Evolutionary conservation across 1,140 invertebrate genomes (phyloP).

Genomic region (Drosophila busckii): DNA sequence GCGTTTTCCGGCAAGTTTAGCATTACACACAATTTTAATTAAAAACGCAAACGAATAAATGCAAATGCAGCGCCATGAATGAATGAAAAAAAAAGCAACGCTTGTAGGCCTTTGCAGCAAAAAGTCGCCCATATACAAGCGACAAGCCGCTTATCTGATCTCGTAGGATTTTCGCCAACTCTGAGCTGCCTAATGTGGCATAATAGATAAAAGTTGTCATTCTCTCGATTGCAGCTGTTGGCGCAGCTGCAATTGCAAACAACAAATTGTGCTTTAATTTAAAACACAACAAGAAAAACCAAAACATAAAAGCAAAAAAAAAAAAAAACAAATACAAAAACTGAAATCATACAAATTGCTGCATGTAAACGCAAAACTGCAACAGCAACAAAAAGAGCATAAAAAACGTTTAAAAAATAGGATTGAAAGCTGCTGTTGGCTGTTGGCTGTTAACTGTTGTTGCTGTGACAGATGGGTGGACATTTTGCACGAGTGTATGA

Average conservation of each 20-base stretch:
- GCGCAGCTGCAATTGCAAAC: no score
- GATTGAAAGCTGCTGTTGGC: conserved; percentile 43
- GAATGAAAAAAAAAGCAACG: conserved; percentile 9
- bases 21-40: conserved; percentile 69
- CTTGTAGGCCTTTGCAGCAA: no score
- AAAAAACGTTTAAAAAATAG: conserved; percentile 38
- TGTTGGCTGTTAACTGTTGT: conserved; percentile 47
- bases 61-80: conserved; percentile 48
- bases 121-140: no score
- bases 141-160: no score
- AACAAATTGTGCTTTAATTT: not conserved
- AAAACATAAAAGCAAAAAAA: conserved; percentile 18
- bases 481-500: conserved; percentile 57
- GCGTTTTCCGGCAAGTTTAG: conserved; percentile 47
- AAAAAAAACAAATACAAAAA: conserved; percentile 27
- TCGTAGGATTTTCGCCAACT: no score
- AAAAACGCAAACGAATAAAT: conserved; percentile 67
- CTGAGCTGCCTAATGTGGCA: no score
- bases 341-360: conserved; percentile 58
- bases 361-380: conserved; percentile 34
- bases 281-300: conserved; percentile 25
- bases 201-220: no score
- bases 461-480: conserved; percentile 68
- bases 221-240: no score
- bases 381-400: conserved; percentile 20